These are phyloP conservation scores for Hypothenemus hampei DNA, from an alignment of 1,140 invertebrate genomes.

Conservation along the genomic window DNA sequence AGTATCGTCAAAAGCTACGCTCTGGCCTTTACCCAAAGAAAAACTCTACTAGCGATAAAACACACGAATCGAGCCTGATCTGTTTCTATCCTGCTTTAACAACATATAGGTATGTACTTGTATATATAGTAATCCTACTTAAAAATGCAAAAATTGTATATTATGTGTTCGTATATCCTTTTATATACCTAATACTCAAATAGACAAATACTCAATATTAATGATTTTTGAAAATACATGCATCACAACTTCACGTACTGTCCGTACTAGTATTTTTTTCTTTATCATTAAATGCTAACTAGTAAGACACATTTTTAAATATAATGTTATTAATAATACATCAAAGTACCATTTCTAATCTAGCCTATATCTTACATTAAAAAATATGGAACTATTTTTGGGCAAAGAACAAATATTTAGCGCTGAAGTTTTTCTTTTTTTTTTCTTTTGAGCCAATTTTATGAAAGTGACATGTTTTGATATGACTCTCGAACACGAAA, in stretches of 20 bases:
- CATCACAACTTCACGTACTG: slow-evolving; percentile 40
- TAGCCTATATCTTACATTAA: slow-evolving; percentile 35
- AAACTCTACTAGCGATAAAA: slow-evolving; percentile 1
- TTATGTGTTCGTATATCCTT: slow-evolving; percentile 18
- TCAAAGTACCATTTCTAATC: slow-evolving; percentile 37
- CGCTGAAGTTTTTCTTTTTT: slow-evolving; percentile 9
- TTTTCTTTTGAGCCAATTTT: background rate
- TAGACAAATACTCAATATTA: slow-evolving; percentile 34
- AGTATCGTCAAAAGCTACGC: background rate
- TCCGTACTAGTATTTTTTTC: slow-evolving; percentile 32
- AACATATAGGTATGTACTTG: too few relatives aligned
- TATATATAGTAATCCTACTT: slow-evolving; percentile 41
- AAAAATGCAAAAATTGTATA: slow-evolving; percentile 39
- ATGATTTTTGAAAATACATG: slow-evolving; percentile 37
- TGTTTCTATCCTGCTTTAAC: slow-evolving; percentile 30
- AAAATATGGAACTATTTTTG: slow-evolving; percentile 27
- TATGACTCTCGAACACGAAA: background rate
- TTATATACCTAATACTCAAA: too few relatives aligned
- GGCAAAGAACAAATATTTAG: slow-evolving; percentile 33
- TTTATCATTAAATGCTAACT: slow-evolving; percentile 36
- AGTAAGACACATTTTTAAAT: slow-evolving; percentile 42
- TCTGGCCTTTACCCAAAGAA: slow-evolving; percentile 5
- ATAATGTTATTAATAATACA: slow-evolving; percentile 35
- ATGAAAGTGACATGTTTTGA: background rate
- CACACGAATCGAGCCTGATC: background rate